A percentile compares a stretch with the other conserved stretches of the same genome.
Conservation (phyloP, 2,797 vertebrate species). For the Hemibagrus guttatus region DNA sequence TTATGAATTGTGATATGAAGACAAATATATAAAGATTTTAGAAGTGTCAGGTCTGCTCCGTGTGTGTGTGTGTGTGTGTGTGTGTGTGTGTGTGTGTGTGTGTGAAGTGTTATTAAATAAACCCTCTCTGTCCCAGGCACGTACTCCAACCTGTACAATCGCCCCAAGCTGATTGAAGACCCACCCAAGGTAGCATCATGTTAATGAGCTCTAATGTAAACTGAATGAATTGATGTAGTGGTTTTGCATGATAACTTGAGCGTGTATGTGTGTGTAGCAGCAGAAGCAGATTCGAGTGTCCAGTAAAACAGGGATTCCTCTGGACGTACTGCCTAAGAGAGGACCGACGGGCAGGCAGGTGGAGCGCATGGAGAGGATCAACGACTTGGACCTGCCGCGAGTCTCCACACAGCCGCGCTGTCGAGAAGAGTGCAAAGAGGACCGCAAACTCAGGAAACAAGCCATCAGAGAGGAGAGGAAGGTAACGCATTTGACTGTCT, state of each 20-base stretch:
- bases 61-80: background rate
- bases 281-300: conserved; percentile 84
- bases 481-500: conserved; percentile 66
- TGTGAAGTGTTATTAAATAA: background rate
- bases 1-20: background rate
- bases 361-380: conserved; percentile 88
- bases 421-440: conserved; percentile 82
- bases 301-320: conserved; percentile 86
- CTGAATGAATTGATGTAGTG: background rate
- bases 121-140: conserved; percentile 77
- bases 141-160: conserved; percentile 95
- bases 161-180: conserved; percentile 89
- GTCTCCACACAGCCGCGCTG: conserved; percentile 77
- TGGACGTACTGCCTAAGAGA: conserved; percentile 80
- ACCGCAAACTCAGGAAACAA: conserved; percentile 85
- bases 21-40: background rate
- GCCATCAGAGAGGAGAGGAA: conserved; percentile 88
- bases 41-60: background rate
- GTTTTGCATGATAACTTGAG: background rate
- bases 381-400: conserved; percentile 84
- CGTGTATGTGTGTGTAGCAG: conserved; percentile 61
- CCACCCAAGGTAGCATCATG: conserved; percentile 80
- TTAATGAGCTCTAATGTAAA: no score
- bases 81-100: background rate
- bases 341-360: conserved; percentile 83